These are phyloP conservation scores for Invenusta paracnida DNA, from an alignment of 2,888 invertebrate species.

Conservation along the genomic window DNA sequence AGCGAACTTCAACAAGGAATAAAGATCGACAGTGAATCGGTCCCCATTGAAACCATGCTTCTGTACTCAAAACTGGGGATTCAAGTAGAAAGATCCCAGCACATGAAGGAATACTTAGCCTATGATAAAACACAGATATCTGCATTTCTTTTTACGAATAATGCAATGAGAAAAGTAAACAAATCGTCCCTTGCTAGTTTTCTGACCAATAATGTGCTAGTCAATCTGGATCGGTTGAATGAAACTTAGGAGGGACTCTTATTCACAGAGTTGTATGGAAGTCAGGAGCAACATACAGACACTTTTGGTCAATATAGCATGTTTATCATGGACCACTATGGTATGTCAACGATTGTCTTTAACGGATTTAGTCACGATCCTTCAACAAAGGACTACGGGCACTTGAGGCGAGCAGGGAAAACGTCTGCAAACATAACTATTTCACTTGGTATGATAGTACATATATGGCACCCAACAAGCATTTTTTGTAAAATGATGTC, in stretches of 20 bases:
- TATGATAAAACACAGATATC: neutral
- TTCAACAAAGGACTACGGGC: conserved; percentile 7
- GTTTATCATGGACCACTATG: conserved; percentile 15
- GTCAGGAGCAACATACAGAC: neutral
- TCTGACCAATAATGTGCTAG: neutral
- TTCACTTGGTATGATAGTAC: neutral
- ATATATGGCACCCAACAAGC: conserved; percentile 15
- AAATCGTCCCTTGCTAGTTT: conserved; percentile 2
- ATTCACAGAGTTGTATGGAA: conserved; percentile 10
- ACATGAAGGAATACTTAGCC: conserved; percentile 19
- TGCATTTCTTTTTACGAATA: neutral
- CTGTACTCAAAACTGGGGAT: neutral
- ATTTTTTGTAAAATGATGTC: neutral
- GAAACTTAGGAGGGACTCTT: neutral
- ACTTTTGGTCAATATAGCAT: neutral
- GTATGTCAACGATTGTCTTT: neutral
- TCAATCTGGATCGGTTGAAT: conserved; percentile 20
- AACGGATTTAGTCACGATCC: neutral
- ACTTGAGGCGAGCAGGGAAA: neutral
- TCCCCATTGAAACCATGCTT: neutral
- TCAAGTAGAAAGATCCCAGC: conserved; percentile 23
- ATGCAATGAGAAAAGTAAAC: conserved; percentile 10
- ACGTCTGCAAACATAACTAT: conserved; percentile 12
- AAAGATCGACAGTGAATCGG: conserved; percentile 8
- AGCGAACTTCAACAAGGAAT: neutral